Evolutionary conservation across 2,113 vertebrate genomes (phyloP), one percentile per base, ranked within the genome.

Genomic region (Sapajus apella): DNA sequence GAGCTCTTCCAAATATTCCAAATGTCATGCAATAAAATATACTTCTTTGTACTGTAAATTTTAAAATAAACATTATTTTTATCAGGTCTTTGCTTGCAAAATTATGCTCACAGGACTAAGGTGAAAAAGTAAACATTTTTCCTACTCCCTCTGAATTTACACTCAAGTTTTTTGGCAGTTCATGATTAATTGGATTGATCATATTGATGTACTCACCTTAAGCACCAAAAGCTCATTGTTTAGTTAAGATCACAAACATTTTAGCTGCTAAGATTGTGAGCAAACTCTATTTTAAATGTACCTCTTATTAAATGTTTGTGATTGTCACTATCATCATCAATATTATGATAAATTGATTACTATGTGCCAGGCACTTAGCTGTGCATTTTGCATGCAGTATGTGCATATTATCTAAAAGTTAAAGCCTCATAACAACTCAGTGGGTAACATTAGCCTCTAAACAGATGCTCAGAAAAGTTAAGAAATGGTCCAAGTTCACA

Each of bases 121-220:
- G 21, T 0, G 30, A 55, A 30, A 58, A 18, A 14, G 2, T 11
- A 23, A 32, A 10, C 4, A 14, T 77, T n/a, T 55, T 52, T 43
- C 7, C 1, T 2, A 1, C 5, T 3, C 6, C 4, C 27, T 82
- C 83, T 45, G 50, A 50, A 6, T 30, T 13, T 18, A 1, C 52
- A 17, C 0, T 37, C 43, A 9, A 1, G 0, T 45, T 21, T 47
- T 5, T 35, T 47, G 40, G 23, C 5, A 13, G 30, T 14, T 56
- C 20, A 0, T 7, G 40, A 30, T 40, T 18, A 37, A 20, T 8
- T 45, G 18, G 55, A 10, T 27, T n/a, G 5, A 32, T 50, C 30
- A 37, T 43, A 10, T 9, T 18, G 88, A 16, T 30, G 17, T 40
- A n/a, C 21, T 9, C 16, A 77, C 8, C 20, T 5, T 35, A 43